phyloP scores from a whole-genome alignment of 2,797 vertebrate genomes.

The Masticophis lateralis region DNA sequence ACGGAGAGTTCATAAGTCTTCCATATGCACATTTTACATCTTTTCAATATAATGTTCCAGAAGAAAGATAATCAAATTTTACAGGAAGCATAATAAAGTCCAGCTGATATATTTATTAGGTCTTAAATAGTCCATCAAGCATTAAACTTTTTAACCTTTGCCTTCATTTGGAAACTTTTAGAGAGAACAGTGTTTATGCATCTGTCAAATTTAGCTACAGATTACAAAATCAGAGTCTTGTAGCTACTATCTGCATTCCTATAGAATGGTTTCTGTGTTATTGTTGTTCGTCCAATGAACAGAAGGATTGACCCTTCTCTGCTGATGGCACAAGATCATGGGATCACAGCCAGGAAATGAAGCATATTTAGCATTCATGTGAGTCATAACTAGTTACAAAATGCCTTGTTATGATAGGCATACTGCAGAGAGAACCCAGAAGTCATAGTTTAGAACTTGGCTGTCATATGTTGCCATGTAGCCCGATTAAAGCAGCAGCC shows the following conservation, averaged over 20 bases:
- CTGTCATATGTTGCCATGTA: slow-evolving; percentile 11
- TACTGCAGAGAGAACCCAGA: not conserved
- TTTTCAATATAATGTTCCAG: not conserved
- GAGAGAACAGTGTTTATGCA: not conserved
- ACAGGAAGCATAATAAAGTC: not conserved
- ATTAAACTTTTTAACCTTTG: not conserved
- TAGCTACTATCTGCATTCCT: not conserved
- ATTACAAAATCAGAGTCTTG: not conserved
- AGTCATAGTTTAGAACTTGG: not conserved
- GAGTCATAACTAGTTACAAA: not conserved
- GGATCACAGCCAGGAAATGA: slow-evolving; percentile 10
- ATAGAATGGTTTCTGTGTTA: not conserved
- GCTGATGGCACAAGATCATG: slow-evolving; percentile 14
- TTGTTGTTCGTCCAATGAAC: not conserved
- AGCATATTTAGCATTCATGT: slow-evolving; percentile 10
- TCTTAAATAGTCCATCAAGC: not conserved
- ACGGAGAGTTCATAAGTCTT: not conserved
- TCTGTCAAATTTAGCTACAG: not conserved
- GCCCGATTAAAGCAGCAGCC: slow-evolving; percentile 1
- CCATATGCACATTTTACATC: not conserved
- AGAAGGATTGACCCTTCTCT: not conserved
- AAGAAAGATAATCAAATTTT: not conserved
- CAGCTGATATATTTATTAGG: not conserved
- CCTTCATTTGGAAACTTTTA: not conserved
- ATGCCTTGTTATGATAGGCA: not conserved